A percentile compares a stretch with the other conserved stretches of the same genome.
Conservation (phyloP, 2,888 invertebrate genomes). For the Volucella bombylans region DNA sequence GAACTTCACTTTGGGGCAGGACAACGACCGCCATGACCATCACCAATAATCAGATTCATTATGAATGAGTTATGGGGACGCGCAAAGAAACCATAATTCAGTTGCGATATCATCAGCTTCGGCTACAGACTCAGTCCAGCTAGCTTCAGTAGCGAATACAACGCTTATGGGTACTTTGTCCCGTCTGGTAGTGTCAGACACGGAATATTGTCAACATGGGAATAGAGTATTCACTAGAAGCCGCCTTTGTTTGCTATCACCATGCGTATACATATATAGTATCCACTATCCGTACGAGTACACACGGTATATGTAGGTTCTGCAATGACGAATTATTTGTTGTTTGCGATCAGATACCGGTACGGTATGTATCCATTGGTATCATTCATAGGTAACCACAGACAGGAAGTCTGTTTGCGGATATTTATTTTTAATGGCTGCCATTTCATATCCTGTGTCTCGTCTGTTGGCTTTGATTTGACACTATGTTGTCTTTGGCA, state of each 20-base stretch:
- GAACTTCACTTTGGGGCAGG: background rate
- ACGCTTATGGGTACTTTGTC: constrained; percentile 43
- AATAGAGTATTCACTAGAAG: constrained; percentile 30
- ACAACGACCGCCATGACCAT: constrained; percentile 52
- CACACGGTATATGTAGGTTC: constrained; percentile 17
- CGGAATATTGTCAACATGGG: constrained; percentile 61
- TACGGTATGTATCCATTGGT: too few species aligned
- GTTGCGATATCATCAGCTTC: constrained; percentile 53
- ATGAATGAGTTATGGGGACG: constrained; percentile 58
- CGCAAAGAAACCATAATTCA: constrained; percentile 69
- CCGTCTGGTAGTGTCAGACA: constrained; percentile 45
- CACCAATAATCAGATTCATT: constrained; percentile 65
- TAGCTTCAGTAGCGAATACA: background rate
- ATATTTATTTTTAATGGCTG: constrained; percentile 54
- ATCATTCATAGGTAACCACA: constrained; percentile 40
- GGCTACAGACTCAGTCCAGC: too few species aligned
- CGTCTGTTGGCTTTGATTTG: background rate
- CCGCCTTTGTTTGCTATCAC: constrained; percentile 40
- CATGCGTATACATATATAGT: background rate
- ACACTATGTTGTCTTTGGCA: too few species aligned
- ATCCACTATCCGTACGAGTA: constrained; percentile 9
- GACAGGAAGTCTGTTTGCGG: constrained; percentile 64
- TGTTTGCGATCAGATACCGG: constrained; percentile 22
- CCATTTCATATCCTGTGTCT: constrained; percentile 56
- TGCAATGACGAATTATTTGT: constrained; percentile 57